Evolutionary conservation across 37 sponge, comb jelly and placozoan genomes (phyloP).

Genomic region (Beroe forskalii): DNA sequence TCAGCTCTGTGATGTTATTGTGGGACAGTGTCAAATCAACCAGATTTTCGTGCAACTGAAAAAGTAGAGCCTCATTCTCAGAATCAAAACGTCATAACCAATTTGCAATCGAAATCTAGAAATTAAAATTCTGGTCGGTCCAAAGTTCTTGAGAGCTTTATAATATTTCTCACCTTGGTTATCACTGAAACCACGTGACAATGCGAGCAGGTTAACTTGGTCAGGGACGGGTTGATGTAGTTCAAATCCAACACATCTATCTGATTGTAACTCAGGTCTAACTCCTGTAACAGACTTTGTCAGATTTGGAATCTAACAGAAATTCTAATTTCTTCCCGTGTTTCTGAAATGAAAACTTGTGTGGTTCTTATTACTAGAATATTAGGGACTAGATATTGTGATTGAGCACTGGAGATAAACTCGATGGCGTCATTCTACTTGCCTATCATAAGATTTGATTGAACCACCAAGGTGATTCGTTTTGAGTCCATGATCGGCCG

Average conservation of each 20-base stretch:
- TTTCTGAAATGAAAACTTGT: too few species aligned
- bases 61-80: too few species aligned
- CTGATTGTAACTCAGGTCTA: constrained; percentile 54
- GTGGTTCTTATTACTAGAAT: too few species aligned
- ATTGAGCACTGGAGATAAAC: too few species aligned
- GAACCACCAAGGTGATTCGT: too few species aligned
- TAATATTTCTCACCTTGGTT: constrained; percentile 18
- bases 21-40: neutral
- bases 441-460: too few species aligned
- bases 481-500: too few species aligned
- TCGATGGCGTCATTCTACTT: too few species aligned
- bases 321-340: too few species aligned
- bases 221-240: constrained; percentile 43
- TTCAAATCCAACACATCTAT: constrained; percentile 50
- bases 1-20: constrained; percentile 12
- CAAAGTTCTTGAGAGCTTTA: neutral
- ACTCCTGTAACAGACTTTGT: constrained; percentile 14
- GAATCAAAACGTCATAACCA: neutral
- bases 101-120: neutral
- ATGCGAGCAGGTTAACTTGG: neutral
- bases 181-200: constrained; percentile 1
- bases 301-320: neutral
- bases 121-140: neutral
- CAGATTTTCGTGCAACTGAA: constrained; percentile 55
- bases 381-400: too few species aligned